phyloP scores from a whole-genome alignment of 2,888 invertebrate genomes.

The Zootermopsis nevadensis region DNA sequence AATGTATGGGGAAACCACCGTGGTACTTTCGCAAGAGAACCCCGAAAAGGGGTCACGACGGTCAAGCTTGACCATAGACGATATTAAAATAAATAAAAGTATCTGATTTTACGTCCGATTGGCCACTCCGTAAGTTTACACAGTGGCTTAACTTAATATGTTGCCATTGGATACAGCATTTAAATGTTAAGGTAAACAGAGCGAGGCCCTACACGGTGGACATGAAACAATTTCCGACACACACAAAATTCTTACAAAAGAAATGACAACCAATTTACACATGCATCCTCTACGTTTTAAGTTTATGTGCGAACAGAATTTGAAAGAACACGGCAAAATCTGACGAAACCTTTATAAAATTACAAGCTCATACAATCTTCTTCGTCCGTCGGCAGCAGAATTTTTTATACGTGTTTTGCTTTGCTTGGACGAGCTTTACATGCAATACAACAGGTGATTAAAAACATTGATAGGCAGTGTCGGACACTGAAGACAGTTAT shows the following conservation, averaged over 20 bases:
- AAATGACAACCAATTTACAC: constrained; percentile 6
- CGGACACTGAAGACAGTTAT: too few relatives aligned
- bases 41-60: too few relatives aligned
- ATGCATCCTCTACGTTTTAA: too few relatives aligned
- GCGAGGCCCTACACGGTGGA: neutral
- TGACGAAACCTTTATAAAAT: constrained; percentile 40
- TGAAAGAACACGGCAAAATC: constrained; percentile 27
- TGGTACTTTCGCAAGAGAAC: too few relatives aligned
- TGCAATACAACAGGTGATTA: neutral
- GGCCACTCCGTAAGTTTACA: neutral
- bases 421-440: neutral
- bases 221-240: constrained; percentile 24
- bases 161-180: constrained; percentile 26
- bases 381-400: too few relatives aligned
- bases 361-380: too few relatives aligned
- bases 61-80: too few relatives aligned
- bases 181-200: constrained; percentile 40
- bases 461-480: too few relatives aligned
- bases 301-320: constrained; percentile 31
- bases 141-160: constrained; percentile 34
- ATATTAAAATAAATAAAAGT: too few relatives aligned
- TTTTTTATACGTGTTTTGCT: constrained; percentile 29
- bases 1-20: too few relatives aligned
- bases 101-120: neutral
- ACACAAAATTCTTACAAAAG: constrained; percentile 1